Evolutionary conservation across 2,113 vertebrate genomes (phyloP).

Genomic region (Coryphaenoides rupestris): DNA sequence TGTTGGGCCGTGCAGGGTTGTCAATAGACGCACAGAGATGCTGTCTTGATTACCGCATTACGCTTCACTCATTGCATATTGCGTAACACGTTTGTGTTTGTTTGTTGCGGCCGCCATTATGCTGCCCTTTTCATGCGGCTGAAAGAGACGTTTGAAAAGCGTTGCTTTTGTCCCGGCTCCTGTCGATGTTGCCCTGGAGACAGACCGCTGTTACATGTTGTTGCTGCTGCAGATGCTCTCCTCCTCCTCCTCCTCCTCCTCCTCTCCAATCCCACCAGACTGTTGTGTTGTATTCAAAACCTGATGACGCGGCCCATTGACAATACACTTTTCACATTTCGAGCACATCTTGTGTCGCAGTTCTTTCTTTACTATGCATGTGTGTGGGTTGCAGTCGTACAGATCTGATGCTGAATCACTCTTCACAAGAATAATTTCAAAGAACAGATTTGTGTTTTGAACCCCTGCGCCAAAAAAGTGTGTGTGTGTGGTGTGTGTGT

Average conservation of each 20-base stretch:
- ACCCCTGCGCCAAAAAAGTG: too few species aligned
- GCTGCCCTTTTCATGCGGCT: constrained; percentile 27
- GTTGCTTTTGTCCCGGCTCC: constrained; percentile 43
- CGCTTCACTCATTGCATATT: constrained; percentile 48
- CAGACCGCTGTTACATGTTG: constrained; percentile 43
- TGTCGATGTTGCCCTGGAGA: constrained; percentile 70
- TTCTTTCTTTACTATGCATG: neutral
- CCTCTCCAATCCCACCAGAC: constrained; percentile 28
- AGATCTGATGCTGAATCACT: neutral
- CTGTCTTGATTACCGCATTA: constrained; percentile 52
- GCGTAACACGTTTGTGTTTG: constrained; percentile 61
- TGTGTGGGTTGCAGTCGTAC: neutral
- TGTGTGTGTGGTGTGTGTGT: too few species aligned
- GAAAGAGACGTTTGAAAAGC: constrained; percentile 38
- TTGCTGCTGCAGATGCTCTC: constrained; percentile 49
- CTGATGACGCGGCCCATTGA: constrained; percentile 39
- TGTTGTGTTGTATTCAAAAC: neutral
- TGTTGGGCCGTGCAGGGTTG: neutral
- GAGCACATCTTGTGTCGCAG: neutral
- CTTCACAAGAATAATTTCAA: too few species aligned
- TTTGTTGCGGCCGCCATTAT: constrained; percentile 45
- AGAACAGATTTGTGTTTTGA: too few species aligned
- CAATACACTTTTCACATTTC: constrained; percentile 24
- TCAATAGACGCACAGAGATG: constrained; percentile 41
- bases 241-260: constrained; percentile 38